A percentile compares a stretch with the other conserved stretches of the same genome.
Evolutionary conservation across 2,797 vertebrate species (phyloP).

Genomic region (Moxostoma hubbsi): DNA sequence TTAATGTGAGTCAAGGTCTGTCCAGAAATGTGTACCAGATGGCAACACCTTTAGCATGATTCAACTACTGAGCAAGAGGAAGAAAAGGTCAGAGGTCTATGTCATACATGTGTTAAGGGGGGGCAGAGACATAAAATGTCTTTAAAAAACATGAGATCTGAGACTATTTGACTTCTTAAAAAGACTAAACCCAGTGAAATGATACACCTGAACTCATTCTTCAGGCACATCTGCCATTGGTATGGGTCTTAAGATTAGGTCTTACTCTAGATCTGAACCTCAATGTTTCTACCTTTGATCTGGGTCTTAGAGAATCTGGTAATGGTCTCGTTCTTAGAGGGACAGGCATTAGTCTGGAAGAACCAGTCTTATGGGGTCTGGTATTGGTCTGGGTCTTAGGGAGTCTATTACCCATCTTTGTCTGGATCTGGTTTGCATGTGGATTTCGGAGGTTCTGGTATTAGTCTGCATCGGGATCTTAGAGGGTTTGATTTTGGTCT

Average conservation of each 20-base stretch:
- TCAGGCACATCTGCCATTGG: no score
- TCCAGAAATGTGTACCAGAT: not conserved
- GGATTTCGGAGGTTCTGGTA: not conserved
- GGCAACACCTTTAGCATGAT: not conserved
- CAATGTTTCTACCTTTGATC: no score
- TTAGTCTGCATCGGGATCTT: not conserved
- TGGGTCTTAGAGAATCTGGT: no score
- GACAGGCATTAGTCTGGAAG: not conserved
- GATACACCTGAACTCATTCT: no score
- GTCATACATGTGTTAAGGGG: not conserved
- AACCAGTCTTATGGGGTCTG: no score
- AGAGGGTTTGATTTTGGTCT: no score
- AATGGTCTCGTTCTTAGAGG: not conserved
- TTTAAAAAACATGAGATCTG: not conserved
- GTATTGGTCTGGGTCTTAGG: no score
- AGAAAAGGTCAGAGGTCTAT: not conserved
- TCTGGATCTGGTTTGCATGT: not conserved
- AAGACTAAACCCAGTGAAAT: no score
- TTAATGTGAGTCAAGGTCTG: not conserved
- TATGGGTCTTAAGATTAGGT: no score
- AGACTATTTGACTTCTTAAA: not conserved
- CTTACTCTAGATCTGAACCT: no score
- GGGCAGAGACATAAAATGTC: not conserved
- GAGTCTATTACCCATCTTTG: no score
- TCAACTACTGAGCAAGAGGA: not conserved